Evolutionary conservation across 2,888 invertebrate genomes (phyloP), one percentile per base, ranked within the genome.

Genomic region (Eretmocerus hayati): DNA sequence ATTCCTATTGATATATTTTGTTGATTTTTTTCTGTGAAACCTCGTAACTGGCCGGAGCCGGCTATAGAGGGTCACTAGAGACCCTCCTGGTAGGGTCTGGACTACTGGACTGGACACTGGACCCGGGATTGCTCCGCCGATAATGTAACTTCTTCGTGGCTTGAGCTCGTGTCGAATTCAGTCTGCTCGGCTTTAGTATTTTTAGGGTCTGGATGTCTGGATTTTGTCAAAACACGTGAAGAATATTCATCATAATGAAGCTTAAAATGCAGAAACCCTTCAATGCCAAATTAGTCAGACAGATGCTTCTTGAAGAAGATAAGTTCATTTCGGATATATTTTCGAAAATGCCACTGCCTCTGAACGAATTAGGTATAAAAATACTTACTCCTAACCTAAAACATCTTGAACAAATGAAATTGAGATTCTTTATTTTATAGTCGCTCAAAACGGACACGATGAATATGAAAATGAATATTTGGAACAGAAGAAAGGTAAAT

Each of bases 271-370:
- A 57, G 44, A 62, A 63, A 31, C 42, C 55, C 23, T 72, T 75
- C 55, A 66, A 74, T 53, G 39, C 53, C 9, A 71, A 68, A 50
- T 54, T 62, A 48, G 59, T 67, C 4, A 71, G 67, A 70, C 73
- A 70, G 66, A 72, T 65, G 55, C 60, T 83, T 38, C 62, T 66
- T 40, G 74, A 73, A 52, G 83, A 83, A 65, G 75, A 78, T 46
- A 72, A 72, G 58, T 83, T 80, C 60, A 69, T 84, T 46, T 76
- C 77, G 55, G 74, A 77, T 59, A 69, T 83, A 40, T 79, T 83
- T 60, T 75, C 78, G 5, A 48, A 43, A 53, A 50, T 50, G 62
- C 72, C 77, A 23, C 64, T 82, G 52, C 80, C 82, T 8, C 60
- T 67, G 31, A 73, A 35, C 9, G 53, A 53, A 40, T 31, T 53